phyloP scores from a whole-genome alignment of 2,888 invertebrate genomes.

The Drosophila setosimentum region DNA sequence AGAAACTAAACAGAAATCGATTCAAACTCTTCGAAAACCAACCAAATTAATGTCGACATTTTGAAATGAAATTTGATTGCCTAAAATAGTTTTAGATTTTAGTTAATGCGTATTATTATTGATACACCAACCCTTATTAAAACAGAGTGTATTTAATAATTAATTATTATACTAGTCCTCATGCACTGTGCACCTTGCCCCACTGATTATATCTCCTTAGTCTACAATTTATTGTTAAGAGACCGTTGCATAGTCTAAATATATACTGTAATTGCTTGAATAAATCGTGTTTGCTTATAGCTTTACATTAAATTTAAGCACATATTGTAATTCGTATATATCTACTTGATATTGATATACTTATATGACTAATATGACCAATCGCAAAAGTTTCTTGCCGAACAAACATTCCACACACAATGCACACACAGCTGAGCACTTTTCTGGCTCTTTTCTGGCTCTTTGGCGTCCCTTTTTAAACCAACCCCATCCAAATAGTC shows the following conservation, averaged over 20 bases:
- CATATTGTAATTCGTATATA: background rate
- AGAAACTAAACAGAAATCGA: slow-evolving; percentile 21
- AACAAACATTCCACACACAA: background rate
- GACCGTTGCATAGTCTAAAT: background rate
- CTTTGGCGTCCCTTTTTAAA: background rate
- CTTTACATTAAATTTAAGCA: background rate
- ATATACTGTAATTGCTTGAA: background rate
- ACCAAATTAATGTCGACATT: slow-evolving; percentile 1
- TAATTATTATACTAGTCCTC: background rate
- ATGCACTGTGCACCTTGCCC: background rate
- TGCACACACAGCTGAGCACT: slow-evolving; percentile 10
- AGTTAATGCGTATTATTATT: slow-evolving; percentile 17
- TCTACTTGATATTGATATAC: background rate
- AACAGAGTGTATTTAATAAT: background rate
- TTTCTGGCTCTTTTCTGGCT: no score
- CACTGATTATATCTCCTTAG: background rate
- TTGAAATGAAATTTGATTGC: background rate
- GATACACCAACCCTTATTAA: background rate
- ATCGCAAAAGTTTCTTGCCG: background rate
- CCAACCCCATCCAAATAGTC: background rate
- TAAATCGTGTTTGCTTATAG: background rate
- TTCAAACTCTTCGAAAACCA: background rate
- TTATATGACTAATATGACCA: slow-evolving; percentile 1
- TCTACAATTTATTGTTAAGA: background rate
- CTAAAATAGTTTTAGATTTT: background rate